phyloP scores from a whole-genome alignment of 2,888 invertebrate species.

The Drosophila meridiana region DNA sequence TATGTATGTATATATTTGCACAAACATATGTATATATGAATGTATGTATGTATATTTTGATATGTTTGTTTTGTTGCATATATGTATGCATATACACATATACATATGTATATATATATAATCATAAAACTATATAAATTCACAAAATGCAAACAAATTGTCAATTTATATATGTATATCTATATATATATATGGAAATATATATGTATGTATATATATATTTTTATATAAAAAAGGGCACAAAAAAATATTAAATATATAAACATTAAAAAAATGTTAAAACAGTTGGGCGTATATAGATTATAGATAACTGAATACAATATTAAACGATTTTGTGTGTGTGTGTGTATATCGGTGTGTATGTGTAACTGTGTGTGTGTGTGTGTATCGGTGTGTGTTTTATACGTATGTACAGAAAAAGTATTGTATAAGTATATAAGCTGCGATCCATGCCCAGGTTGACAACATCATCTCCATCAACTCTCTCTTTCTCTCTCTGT shows the following conservation, averaged over 20 bases:
- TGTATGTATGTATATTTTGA: slow-evolving; percentile 30
- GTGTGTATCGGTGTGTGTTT: slow-evolving; percentile 11
- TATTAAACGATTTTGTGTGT: slow-evolving; percentile 18
- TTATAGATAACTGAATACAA: slow-evolving; percentile 31
- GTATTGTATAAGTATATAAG: slow-evolving; percentile 34
- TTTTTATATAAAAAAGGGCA: slow-evolving; percentile 30
- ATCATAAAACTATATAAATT: slow-evolving; percentile 20
- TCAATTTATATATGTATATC: slow-evolving; percentile 1
- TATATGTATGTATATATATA: slow-evolving; percentile 3
- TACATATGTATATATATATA: slow-evolving; percentile 24
- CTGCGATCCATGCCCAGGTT: slow-evolving; percentile 25
- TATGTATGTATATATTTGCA: slow-evolving; percentile 3
- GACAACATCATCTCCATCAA: slow-evolving; percentile 2
- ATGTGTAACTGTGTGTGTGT: slow-evolving; percentile 1
- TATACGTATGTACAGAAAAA: slow-evolving; percentile 54
- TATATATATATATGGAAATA: not conserved
- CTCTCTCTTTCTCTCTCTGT: not conserved
- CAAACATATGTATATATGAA: slow-evolving; percentile 17
- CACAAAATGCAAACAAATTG: slow-evolving; percentile 5
- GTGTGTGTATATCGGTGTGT: not conserved
- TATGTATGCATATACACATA: slow-evolving; percentile 12
- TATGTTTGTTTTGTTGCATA: slow-evolving; percentile 36
- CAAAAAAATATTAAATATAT: slow-evolving; percentile 33
- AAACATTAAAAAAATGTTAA: slow-evolving; percentile 53
- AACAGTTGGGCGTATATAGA: slow-evolving; percentile 23